Evolutionary conservation across 2,888 invertebrate species (phyloP), one percentile per base, ranked within the genome.

Genomic region (Cordilura impudica): DNA sequence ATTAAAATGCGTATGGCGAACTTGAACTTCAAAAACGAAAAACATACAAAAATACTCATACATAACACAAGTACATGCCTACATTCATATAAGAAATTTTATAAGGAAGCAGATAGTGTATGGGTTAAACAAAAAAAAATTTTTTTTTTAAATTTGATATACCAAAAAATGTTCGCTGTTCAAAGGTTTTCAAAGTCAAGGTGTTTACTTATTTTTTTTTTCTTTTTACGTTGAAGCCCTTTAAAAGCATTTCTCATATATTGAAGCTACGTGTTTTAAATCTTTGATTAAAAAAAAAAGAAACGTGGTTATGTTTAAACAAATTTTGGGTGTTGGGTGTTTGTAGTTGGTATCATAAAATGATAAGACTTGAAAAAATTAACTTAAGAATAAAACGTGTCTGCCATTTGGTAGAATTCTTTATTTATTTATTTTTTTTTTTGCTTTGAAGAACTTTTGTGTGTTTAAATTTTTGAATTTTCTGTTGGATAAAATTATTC

Each of bases 1-100:
- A 83, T 83, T 76, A 71, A 85, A 85, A 83, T 84, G 81, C 84
- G 82, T 83, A 79, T 82, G 83, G 60, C 84, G 84, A 86, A 85
- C 86, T 86, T 86, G 86, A 86, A 85, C 85, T 86, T 86, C 83
- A 83, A 73, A 78, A 77, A 8, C 21, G 18, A 49, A 23, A 26
- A 21, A 4, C 21, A 67, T 45, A 21, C 43, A 61, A 12, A 45
- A 45, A 21, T 23, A 4, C 4, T n/a, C 4, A 12, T 14, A 21
- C 14, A 12, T 43, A 4, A 60, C 21, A 39, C 4, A 47, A n/a
- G 21, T 16, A 35, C 16, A 51, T 12, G 12, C 7, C 18, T 5
- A 53, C 12, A 16, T 4, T 19, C 7, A 29, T 0, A 16, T 0
- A 12, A 14, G 26, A 26, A 26, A 26, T 4, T 26, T 12, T 35